phyloP scores from a whole-genome alignment of 2,888 invertebrate genomes.

The Quadriops clusia region DNA sequence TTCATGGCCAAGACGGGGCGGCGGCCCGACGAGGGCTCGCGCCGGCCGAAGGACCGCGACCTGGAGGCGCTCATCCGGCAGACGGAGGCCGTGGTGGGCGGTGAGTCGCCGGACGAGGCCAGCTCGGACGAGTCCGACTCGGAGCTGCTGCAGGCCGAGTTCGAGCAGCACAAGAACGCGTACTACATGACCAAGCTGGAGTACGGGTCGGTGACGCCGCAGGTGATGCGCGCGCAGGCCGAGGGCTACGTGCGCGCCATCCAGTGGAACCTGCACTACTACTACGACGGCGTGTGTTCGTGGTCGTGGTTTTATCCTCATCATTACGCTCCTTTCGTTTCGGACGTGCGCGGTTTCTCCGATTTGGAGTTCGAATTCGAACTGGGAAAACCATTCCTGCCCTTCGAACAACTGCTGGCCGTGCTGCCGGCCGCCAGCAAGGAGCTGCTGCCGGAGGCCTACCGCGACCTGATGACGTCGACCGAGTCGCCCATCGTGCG shows the following conservation, averaged over 20 bases:
- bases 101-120: no score
- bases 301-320: conserved; percentile 99
- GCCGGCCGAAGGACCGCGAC: no score
- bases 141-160: conserved; percentile 54
- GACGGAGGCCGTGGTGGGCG: no score
- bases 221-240: conserved; percentile 67
- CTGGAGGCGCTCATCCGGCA: no score
- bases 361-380: conserved; percentile 64
- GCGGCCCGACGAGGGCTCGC: conserved; percentile 38
- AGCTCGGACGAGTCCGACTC: conserved; percentile 9
- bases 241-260: conserved; percentile 84
- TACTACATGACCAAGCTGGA: conserved; percentile 88
- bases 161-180: conserved; percentile 71
- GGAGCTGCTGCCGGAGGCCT: conserved; percentile 61
- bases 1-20: conserved; percentile 69
- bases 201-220: conserved; percentile 67
- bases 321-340: conserved; percentile 94
- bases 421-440: conserved; percentile 82
- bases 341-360: conserved; percentile 77
- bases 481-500: conserved; percentile 71
- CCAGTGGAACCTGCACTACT: conserved; percentile 94
- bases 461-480: conserved; percentile 65
- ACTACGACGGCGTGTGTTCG: conserved; percentile 90
- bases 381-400: conserved; percentile 75
- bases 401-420: conserved; percentile 83